These are phyloP conservation scores for Harpalus rufipes DNA, from an alignment of 2,888 invertebrate species.

Conservation along the genomic window DNA sequence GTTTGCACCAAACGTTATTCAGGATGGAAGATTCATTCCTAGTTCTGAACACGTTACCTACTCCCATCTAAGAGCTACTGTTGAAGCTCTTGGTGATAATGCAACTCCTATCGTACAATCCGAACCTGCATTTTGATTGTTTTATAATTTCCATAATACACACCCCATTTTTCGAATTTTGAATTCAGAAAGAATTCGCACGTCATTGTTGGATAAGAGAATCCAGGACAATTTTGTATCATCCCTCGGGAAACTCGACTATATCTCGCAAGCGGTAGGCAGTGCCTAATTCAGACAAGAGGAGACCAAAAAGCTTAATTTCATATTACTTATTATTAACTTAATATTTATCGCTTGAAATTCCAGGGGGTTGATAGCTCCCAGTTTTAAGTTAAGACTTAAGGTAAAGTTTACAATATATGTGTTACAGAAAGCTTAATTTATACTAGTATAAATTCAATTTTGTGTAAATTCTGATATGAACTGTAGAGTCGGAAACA, in stretches of 20 bases:
- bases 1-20: too few relatives aligned
- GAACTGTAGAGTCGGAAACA: neutral
- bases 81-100: too few relatives aligned
- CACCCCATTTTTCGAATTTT: neutral
- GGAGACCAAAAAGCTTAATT: neutral
- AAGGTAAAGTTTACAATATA: neutral
- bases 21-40: too few relatives aligned
- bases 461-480: neutral
- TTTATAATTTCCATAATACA: too few relatives aligned
- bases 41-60: too few relatives aligned
- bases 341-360: too few relatives aligned
- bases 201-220: neutral
- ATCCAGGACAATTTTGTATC: slow-evolving; percentile 13
- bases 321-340: too few relatives aligned
- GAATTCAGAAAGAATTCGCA: neutral
- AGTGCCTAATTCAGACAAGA: neutral
- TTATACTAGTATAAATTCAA: neutral
- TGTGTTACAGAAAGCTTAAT: neutral
- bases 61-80: too few relatives aligned
- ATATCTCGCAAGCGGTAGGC: neutral
- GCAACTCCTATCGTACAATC: too few relatives aligned
- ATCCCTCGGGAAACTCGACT: neutral
- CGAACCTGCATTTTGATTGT: neutral
- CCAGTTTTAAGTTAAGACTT: too few relatives aligned
- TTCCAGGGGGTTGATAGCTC: too few relatives aligned